These are phyloP conservation scores for Poecilus cupreus DNA, from an alignment of 2,888 invertebrate species.

Conservation along the genomic window DNA sequence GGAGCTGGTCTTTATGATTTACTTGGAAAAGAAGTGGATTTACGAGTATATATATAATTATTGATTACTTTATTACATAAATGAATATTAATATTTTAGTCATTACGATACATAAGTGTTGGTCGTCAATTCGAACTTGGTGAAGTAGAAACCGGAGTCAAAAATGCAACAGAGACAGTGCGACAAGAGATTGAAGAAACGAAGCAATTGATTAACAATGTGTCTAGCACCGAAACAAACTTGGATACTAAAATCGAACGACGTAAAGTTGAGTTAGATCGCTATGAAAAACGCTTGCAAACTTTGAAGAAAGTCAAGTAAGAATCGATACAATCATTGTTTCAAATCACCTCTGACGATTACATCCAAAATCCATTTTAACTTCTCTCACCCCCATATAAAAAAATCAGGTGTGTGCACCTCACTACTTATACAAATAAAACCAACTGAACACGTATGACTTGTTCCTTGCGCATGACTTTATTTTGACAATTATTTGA, in stretches of 20 bases:
- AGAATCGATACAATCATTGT: constrained; percentile 61
- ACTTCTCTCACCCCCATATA: too few relatives aligned
- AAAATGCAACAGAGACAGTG: constrained; percentile 82
- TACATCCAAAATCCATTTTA: too few relatives aligned
- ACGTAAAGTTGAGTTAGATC: constrained; percentile 89
- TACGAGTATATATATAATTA: constrained; percentile 77
- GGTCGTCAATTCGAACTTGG: constrained; percentile 88
- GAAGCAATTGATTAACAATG: constrained; percentile 86
- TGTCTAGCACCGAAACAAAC: constrained; percentile 91
- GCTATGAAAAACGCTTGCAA: constrained; percentile 94
- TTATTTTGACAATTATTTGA: too few relatives aligned
- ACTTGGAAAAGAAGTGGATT: constrained; percentile 90
- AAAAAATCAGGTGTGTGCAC: too few relatives aligned
- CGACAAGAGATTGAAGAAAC: constrained; percentile 83
- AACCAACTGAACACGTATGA: too few relatives aligned
- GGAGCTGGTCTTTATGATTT: constrained; percentile 94
- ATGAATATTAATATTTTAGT: constrained; percentile 71
- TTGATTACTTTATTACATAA: constrained; percentile 9
- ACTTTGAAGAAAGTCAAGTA: constrained; percentile 95
- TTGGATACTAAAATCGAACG: constrained; percentile 95
- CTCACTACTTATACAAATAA: too few relatives aligned
- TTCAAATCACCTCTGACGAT: too few relatives aligned
- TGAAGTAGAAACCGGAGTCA: constrained; percentile 87
- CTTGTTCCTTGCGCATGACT: too few relatives aligned
- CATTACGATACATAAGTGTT: constrained; percentile 86